These are phyloP conservation scores for Camponotus vicinus DNA, from an alignment of 1,140 invertebrate genomes.

Conservation along the genomic window DNA sequence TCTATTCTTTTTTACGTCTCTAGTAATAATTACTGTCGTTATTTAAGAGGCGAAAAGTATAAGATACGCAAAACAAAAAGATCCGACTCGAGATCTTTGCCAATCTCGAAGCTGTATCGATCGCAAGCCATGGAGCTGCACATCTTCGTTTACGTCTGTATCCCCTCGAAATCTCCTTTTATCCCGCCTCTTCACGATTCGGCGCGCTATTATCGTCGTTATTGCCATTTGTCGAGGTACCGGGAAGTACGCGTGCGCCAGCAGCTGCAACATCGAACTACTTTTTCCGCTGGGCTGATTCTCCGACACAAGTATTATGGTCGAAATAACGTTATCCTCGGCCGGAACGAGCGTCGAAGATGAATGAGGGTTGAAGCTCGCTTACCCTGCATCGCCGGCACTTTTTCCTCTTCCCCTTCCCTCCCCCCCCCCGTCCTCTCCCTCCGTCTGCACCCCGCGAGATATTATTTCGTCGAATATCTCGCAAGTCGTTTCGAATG, in stretches of 20 bases:
- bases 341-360: slow-evolving; percentile 58
- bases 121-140: slow-evolving; percentile 9
- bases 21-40: neutral
- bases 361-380: slow-evolving; percentile 56
- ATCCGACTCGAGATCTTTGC: slow-evolving; percentile 17
- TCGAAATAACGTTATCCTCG: slow-evolving; percentile 60
- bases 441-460: neutral
- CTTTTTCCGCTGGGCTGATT: slow-evolving; percentile 54
- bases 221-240: slow-evolving; percentile 54
- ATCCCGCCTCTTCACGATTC: slow-evolving; percentile 48
- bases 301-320: slow-evolving; percentile 59
- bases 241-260: slow-evolving; percentile 49
- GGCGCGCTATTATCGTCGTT: slow-evolving; percentile 52
- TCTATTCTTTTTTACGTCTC: neutral
- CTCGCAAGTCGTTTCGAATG: slow-evolving; percentile 41
- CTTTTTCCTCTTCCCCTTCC: slow-evolving; percentile 35
- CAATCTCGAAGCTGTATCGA: neutral
- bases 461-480: slow-evolving; percentile 57
- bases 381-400: slow-evolving; percentile 52
- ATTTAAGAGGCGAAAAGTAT: neutral
- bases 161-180: slow-evolving; percentile 41
- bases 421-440: neutral
- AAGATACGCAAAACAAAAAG: neutral
- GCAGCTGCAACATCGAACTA: slow-evolving; percentile 51
- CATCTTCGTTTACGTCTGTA: slow-evolving; percentile 19